Percentiles rank a stretch among this genome's conserved stretches.
Evolutionary conservation across 2,113 vertebrate species (phyloP).

Genomic region (Ancistrus triradiatus): DNA sequence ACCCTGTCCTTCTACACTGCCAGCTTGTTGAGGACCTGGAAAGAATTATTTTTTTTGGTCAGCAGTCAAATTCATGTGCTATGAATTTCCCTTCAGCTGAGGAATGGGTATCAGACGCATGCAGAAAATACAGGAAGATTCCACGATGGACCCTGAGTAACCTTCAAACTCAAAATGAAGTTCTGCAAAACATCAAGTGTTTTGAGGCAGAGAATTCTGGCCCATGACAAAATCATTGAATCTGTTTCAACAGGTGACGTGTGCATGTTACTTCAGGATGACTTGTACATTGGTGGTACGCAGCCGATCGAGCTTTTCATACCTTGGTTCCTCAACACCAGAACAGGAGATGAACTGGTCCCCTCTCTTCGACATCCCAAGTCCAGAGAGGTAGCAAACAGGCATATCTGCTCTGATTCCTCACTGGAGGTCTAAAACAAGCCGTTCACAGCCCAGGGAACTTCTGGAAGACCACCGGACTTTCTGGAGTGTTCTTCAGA

Average conservation of each 20-base stretch:
- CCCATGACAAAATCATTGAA: slow-evolving; percentile 71
- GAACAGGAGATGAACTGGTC: slow-evolving; percentile 72
- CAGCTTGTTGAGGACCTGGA: not conserved
- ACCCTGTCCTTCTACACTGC: slow-evolving; percentile 9
- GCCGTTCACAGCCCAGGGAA: slow-evolving; percentile 65
- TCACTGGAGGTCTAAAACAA: slow-evolving; percentile 74
- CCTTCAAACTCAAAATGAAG: slow-evolving; percentile 75
- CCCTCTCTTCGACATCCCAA: slow-evolving; percentile 59
- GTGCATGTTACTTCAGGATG: not conserved
- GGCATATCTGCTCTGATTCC: slow-evolving; percentile 58
- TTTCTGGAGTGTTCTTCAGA: slow-evolving; percentile 84
- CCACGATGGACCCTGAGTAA: slow-evolving; percentile 66
- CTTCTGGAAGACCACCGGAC: slow-evolving; percentile 75
- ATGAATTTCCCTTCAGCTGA: slow-evolving; percentile 62
- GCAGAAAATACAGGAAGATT: slow-evolving; percentile 75
- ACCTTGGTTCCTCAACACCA: slow-evolving; percentile 38
- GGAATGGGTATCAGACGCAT: slow-evolving; percentile 79
- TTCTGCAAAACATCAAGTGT: slow-evolving; percentile 79
- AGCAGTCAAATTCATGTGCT: not conserved
- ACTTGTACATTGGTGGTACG: too few relatives aligned
- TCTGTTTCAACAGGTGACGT: slow-evolving; percentile 68
- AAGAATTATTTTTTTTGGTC: not conserved
- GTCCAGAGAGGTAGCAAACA: slow-evolving; percentile 64
- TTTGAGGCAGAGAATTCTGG: slow-evolving; percentile 86
- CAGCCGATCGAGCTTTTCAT: too few relatives aligned